Base-by-base conservation (phyloP, 1,140 invertebrate species). In the Chelonus insularis region DNA sequence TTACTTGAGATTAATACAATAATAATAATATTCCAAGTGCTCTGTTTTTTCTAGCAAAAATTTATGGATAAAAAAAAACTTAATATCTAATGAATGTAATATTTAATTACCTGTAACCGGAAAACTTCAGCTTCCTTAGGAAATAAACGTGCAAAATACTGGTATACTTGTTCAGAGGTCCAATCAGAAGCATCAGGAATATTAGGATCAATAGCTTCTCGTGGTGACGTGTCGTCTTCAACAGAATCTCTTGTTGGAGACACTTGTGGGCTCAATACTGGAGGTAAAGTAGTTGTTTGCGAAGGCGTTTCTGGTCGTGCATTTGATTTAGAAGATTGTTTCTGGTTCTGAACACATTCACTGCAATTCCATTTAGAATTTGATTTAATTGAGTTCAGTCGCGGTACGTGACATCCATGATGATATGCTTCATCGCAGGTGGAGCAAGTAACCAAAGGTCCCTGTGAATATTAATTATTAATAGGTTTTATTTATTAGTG, bases 361-460 rank as follows among this genome's bases (percentile, higher is more conserved):
- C 69, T 69, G 39, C 81, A 81, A 2, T 77, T 64, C 79, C 79
- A 81, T 23, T 79, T 82, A 8, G 65, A 62, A 25, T 65, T 68
- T 0, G 66, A 64, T 65, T 77, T 79, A 4, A 66, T 54, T 3
- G 64, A 41, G 3, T 68, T 77, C 62, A 89, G 84, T 36, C 82
- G 76, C n/a, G 87, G 87, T 23, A 83, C 75, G 71, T 92, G 91
- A 71, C 92, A 94, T 23, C 83, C 79, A 58, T 88, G 83, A 76
- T 94, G 92, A 75, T 92, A 94, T 9, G 89, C 89, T 79, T 93
- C 91, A 59, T 92, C 89, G 77, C 92, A 95, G 21, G 85, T 85
- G 71, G 86, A 88, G 78, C 92, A 94, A 41, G 93, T 90, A 47
- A 90, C 84, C 64, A 94, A 78, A 4, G 72, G 69, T 43, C 80